phyloP scores from a whole-genome alignment of 37 sponge, comb jelly and placozoan species.

The Spongilla lacustris region DNA sequence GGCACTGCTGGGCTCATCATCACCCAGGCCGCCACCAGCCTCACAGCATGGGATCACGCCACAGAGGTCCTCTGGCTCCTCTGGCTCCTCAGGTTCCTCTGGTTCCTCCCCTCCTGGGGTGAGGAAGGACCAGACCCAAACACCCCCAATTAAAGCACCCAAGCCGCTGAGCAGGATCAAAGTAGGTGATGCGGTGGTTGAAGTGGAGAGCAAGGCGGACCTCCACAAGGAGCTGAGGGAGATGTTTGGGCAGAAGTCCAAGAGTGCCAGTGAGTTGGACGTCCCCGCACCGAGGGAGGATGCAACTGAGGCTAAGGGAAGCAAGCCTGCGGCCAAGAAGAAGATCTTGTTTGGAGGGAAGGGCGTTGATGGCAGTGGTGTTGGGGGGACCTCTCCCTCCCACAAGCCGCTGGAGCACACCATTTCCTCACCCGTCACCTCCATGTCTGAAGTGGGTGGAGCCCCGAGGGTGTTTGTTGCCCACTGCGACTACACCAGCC shows the following conservation, averaged over 20 bases:
- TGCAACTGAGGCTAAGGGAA: background rate
- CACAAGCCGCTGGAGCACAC: conserved; percentile 24
- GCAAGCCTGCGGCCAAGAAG: background rate
- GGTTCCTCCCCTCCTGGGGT: background rate
- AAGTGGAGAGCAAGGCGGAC: background rate
- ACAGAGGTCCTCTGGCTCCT: background rate
- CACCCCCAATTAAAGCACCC: conserved; percentile 1
- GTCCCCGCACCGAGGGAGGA: background rate
- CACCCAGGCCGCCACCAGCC: conserved; percentile 4
- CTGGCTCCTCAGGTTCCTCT: background rate
- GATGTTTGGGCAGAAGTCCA: background rate
- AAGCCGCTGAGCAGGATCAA: background rate
- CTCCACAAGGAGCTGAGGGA: background rate
- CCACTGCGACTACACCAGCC: conserved; percentile 33
- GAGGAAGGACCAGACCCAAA: background rate
- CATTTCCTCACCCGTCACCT: background rate
- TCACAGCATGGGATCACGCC: background rate
- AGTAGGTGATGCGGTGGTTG: background rate
- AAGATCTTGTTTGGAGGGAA: background rate
- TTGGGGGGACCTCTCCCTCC: background rate
- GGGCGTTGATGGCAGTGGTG: background rate
- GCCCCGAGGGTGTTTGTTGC: conserved; percentile 45
- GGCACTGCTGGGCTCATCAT: no score
- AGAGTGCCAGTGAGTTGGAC: background rate
- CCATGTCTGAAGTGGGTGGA: background rate